Evolutionary conservation across 2,113 vertebrate genomes (phyloP).

Genomic region (Gadus chalcogrammus): DNA sequence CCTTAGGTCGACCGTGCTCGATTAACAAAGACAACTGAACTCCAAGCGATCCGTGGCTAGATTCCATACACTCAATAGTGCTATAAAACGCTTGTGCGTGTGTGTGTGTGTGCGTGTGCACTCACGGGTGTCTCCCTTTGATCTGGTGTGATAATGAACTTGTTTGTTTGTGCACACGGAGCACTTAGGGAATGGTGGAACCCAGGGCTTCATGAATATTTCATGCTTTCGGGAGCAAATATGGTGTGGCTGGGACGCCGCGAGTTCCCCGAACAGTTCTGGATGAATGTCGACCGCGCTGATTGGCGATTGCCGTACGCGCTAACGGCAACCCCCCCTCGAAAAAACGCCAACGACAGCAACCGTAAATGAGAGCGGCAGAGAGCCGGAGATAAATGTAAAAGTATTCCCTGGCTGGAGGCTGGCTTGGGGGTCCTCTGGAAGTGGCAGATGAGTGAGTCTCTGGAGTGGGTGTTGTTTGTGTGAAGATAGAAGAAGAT

Average conservation of each 20-base stretch:
- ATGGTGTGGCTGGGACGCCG: conserved; percentile 37
- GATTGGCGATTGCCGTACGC: conserved; percentile 2
- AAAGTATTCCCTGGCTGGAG: no score
- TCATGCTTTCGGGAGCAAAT: conserved; percentile 52
- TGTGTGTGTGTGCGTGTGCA: no score
- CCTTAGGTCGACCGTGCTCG: no score
- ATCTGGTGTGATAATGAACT: conserved; percentile 54
- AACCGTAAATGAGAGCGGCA: neutral
- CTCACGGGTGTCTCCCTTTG: conserved; percentile 26
- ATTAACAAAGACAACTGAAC: no score
- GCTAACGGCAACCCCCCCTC: conserved; percentile 5
- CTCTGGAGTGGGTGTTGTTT: no score
- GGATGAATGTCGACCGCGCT: conserved; percentile 23
- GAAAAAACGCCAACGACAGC: conserved; percentile 27
- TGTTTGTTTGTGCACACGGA: conserved; percentile 52
- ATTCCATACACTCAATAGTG: no score
- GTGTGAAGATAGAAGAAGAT: no score
- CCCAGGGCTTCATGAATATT: conserved; percentile 59
- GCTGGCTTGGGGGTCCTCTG: no score
- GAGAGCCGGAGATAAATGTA: neutral
- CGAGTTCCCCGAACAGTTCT: conserved; percentile 27
- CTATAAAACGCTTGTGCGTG: no score
- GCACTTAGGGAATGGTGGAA: conserved; percentile 24
- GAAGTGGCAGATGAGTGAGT: no score
- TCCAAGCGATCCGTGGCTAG: no score